Evolutionary conservation across 2,113 vertebrate species (phyloP).

Genomic region (Aramus guarauna): DNA sequence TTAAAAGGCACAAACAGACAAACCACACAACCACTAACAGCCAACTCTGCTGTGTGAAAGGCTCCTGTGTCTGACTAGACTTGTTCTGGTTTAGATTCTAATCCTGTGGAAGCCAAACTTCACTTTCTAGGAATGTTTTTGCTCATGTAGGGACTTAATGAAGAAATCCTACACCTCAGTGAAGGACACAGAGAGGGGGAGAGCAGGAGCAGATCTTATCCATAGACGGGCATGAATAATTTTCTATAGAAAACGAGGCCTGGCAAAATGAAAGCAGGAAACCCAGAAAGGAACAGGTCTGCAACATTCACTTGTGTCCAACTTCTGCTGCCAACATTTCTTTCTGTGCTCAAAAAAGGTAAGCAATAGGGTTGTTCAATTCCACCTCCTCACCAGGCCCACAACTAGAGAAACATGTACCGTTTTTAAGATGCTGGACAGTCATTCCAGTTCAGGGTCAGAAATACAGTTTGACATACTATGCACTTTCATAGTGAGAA

Average conservation of each 20-base stretch:
- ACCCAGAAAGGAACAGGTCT: not conserved
- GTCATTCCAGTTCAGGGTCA: not conserved
- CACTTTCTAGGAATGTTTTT: conserved; percentile 49
- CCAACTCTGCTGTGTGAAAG: not conserved
- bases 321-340: not conserved
- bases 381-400: not conserved
- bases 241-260: not conserved
- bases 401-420: not conserved
- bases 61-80: not conserved
- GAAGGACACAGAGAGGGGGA: not conserved
- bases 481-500: not conserved
- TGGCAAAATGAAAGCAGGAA: not conserved
- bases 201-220: not conserved
- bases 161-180: conserved; percentile 32
- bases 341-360: not conserved
- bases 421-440: not conserved
- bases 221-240: not conserved
- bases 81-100: conserved; percentile 33
- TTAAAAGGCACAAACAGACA: conserved; percentile 2
- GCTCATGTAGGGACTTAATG: conserved; percentile 21
- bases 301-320: not conserved
- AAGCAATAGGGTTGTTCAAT: not conserved
- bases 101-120: conserved; percentile 28
- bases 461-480: not conserved
- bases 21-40: not conserved